Evolutionary conservation across 2,888 invertebrate species (phyloP).

Genomic region (Phaonia tiefii): DNA sequence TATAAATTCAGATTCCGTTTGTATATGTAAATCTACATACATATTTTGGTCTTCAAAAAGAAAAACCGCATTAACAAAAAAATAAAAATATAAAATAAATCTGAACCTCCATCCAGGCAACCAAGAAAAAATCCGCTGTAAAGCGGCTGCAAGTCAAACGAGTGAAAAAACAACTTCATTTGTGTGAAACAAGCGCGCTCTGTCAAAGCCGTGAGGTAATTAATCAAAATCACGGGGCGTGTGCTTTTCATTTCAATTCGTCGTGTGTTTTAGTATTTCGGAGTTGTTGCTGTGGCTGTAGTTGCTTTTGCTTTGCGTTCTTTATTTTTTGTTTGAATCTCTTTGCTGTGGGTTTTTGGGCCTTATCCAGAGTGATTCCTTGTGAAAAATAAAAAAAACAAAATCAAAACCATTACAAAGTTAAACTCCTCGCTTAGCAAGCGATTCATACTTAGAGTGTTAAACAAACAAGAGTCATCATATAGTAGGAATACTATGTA

Average conservation of each 20-base stretch:
- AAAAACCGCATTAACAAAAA: conserved; percentile 24
- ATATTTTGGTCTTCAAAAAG: conserved; percentile 22
- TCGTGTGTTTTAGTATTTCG: conserved; percentile 21
- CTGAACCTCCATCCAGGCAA: conserved; percentile 37
- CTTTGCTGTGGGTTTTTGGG: conserved; percentile 4
- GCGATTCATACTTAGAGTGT: neutral
- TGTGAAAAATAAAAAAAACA: no score
- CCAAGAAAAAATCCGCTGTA: conserved; percentile 27
- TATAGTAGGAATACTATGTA: neutral
- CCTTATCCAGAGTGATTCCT: neutral
- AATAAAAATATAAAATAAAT: conserved; percentile 4
- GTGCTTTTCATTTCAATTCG: conserved; percentile 71
- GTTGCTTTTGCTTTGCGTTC: conserved; percentile 9
- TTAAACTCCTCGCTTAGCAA: conserved; percentile 16
- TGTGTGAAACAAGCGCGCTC: conserved; percentile 65
- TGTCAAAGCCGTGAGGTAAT: conserved; percentile 73
- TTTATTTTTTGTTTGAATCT: conserved; percentile 12
- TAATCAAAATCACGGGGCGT: conserved; percentile 79
- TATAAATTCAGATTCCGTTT: conserved; percentile 22
- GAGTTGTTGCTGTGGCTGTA: neutral
- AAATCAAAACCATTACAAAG: conserved; percentile 26
- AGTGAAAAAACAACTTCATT: conserved; percentile 62
- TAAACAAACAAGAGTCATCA: conserved; percentile 1
- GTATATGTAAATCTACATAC: neutral
- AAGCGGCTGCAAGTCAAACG: conserved; percentile 6